phyloP scores from a whole-genome alignment of 1,140 invertebrate genomes.

The Zaprionus taronus region DNA sequence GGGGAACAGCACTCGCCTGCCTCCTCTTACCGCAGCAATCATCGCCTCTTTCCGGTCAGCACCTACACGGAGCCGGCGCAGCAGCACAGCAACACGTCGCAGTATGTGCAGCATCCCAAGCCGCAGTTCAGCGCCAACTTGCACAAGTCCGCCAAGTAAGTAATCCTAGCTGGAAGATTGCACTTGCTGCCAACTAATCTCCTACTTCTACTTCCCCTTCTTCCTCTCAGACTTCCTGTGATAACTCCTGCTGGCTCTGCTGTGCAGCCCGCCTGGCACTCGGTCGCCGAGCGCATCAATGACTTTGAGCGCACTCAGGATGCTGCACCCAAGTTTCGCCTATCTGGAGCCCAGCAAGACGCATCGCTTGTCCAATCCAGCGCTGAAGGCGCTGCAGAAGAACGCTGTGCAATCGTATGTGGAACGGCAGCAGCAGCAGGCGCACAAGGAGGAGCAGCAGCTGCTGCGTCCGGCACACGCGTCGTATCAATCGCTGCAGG shows the following conservation, averaged over 20 bases:
- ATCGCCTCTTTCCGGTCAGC: constrained; percentile 86
- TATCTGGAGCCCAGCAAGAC: constrained; percentile 92
- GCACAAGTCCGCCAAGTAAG: constrained; percentile 75
- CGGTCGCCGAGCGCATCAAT: constrained; percentile 91
- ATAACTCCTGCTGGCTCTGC: constrained; percentile 73
- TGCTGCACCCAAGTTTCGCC: constrained; percentile 86
- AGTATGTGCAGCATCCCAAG: constrained; percentile 81
- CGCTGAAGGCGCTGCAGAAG: constrained; percentile 94
- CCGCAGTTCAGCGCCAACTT: constrained; percentile 78
- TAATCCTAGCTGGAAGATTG: background rate
- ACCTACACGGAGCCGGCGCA: constrained; percentile 86
- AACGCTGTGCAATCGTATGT: constrained; percentile 94
- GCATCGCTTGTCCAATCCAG: constrained; percentile 90
- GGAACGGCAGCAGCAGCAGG: constrained; percentile 88
- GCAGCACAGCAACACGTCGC: constrained; percentile 77
- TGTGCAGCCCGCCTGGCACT: constrained; percentile 84
- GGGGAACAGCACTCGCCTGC: constrained; percentile 35
- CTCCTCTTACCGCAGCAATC: constrained; percentile 77
- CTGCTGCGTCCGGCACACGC: constrained; percentile 54
- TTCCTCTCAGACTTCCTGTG: constrained; percentile 66
- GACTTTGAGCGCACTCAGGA: constrained; percentile 87
- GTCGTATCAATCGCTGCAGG: constrained; percentile 51
- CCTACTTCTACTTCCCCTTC: fast-evolving
- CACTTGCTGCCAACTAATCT: background rate
- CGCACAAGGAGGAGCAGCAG: constrained; percentile 70